A percentile compares a stretch with the other conserved stretches of the same genome.
These are phyloP conservation scores for Malurus melanocephalus DNA, from an alignment of 2,113 vertebrate species.

Conservation along the genomic window DNA sequence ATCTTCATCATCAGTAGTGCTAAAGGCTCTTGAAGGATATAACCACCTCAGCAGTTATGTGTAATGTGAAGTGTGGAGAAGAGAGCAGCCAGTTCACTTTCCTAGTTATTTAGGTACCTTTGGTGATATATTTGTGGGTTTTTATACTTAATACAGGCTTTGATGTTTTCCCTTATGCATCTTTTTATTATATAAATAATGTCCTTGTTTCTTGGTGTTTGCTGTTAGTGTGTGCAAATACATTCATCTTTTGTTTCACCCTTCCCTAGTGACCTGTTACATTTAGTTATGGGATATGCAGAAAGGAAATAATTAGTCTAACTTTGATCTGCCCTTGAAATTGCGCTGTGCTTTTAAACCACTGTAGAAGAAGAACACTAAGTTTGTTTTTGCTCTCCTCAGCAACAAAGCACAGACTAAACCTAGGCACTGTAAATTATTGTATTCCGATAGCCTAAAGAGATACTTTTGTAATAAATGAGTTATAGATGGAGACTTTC, in stretches of 20 bases:
- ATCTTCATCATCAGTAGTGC: background rate
- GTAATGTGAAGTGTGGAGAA: constrained; percentile 1
- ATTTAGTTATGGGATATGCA: constrained; percentile 52
- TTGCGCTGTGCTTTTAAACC: constrained; percentile 32
- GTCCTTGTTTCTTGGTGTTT: constrained; percentile 49
- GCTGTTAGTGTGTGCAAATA: constrained; percentile 47
- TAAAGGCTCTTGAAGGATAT: constrained; percentile 19
- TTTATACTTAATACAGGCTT: constrained; percentile 39
- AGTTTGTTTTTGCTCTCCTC: constrained; percentile 44
- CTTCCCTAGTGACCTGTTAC: constrained; percentile 63
- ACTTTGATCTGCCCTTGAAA: constrained; percentile 68
- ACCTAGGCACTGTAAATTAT: background rate
- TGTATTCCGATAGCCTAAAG: background rate
- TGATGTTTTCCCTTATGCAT: constrained; percentile 57
- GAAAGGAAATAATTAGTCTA: constrained; percentile 66
- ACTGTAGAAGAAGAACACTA: background rate
- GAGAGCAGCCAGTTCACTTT: constrained; percentile 25
- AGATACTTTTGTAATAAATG: background rate
- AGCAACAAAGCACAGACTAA: constrained; percentile 29
- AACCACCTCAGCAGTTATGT: background rate
- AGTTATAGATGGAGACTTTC: background rate
- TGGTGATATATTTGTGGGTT: constrained; percentile 32
- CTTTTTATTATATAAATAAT: constrained; percentile 59
- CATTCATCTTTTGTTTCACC: constrained; percentile 58
- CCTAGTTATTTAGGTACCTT: constrained; percentile 25